Evolutionary conservation across 2,888 invertebrate species (phyloP).

Genomic region (Agrilus cyanescens): DNA sequence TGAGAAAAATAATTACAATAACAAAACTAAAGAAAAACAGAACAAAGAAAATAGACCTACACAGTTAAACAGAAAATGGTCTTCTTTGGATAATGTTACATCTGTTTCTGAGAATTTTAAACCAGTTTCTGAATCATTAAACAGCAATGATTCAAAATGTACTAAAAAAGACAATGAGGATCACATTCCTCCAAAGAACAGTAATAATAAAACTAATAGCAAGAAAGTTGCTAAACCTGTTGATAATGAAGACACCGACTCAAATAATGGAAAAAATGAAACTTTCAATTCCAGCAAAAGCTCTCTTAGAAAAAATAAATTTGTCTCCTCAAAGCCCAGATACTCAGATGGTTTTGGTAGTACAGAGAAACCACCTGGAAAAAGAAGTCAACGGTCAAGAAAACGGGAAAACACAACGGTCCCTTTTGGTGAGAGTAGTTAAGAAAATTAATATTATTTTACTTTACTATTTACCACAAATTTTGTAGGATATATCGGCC

Average conservation of each 20-base stretch:
- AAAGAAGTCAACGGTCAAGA: constrained; percentile 43
- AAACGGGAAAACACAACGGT: constrained; percentile 35
- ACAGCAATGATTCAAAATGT: constrained; percentile 32
- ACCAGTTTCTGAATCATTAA: constrained; percentile 27
- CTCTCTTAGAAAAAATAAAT: constrained; percentile 27
- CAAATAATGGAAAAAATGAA: constrained; percentile 24
- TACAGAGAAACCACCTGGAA: constrained; percentile 30
- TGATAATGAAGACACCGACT: constrained; percentile 26
- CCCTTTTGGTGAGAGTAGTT: constrained; percentile 25
- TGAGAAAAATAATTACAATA: constrained; percentile 18
- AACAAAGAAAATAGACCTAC: constrained; percentile 33
- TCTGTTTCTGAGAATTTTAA: constrained; percentile 6
- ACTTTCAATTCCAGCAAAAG: constrained; percentile 24
- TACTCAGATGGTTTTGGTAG: constrained; percentile 22
- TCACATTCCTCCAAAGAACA: constrained; percentile 40
- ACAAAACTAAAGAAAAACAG: constrained; percentile 16
- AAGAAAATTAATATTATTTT: constrained; percentile 1
- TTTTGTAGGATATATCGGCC: constrained; percentile 29
- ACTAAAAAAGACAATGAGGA: constrained; percentile 29
- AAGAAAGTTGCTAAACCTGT: constrained; percentile 36
- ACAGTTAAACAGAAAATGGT: constrained; percentile 44
- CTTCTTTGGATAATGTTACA: constrained; percentile 42
- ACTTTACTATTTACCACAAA: constrained; percentile 3
- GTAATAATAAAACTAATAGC: constrained; percentile 36
- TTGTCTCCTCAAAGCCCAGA: constrained; percentile 22